Percentiles rank a stretch among this genome's conserved stretches.
Evolutionary conservation across 2,888 invertebrate species (phyloP).

Genomic region (Melanargia galathea): DNA sequence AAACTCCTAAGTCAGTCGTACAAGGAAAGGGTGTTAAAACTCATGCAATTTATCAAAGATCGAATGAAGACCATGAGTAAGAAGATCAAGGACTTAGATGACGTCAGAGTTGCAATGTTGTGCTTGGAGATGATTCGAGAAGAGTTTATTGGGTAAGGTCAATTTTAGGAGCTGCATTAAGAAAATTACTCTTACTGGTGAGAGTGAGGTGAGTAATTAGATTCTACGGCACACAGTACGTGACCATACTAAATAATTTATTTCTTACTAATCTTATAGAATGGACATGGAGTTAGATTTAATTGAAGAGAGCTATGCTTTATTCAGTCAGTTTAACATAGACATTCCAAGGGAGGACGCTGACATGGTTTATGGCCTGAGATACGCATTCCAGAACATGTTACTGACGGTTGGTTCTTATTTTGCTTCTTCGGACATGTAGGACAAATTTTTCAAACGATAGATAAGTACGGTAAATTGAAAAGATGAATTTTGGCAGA

Average conservation of each 20-base stretch:
- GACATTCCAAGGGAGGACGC: slow-evolving; percentile 89
- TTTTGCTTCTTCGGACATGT: too few species aligned
- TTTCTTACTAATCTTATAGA: slow-evolving; percentile 47
- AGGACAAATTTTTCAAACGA: too few species aligned
- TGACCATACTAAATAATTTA: too few species aligned
- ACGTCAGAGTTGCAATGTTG: slow-evolving; percentile 90
- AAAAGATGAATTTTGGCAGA: too few species aligned
- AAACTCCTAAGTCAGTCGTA: slow-evolving; percentile 86
- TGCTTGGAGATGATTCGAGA: slow-evolving; percentile 89
- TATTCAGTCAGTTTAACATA: slow-evolving; percentile 86
- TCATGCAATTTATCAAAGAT: slow-evolving; percentile 89
- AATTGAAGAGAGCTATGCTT: slow-evolving; percentile 90
- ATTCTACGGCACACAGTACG: too few species aligned
- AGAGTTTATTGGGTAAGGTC: slow-evolving; percentile 85
- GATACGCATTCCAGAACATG: slow-evolving; percentile 90
- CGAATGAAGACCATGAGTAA: slow-evolving; percentile 87
- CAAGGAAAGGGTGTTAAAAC: slow-evolving; percentile 85
- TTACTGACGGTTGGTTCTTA: slow-evolving; percentile 83
- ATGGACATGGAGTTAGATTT: slow-evolving; percentile 89
- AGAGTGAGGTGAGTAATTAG: too few species aligned
- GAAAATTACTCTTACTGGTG: neutral
- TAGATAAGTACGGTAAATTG: too few species aligned
- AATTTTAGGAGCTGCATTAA: neutral
- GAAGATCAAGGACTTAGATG: slow-evolving; percentile 89
- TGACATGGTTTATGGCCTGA: slow-evolving; percentile 89